Evolutionary conservation across 2,888 invertebrate genomes (phyloP), one percentile per base, ranked within the genome.

Genomic region (Copidosoma aretas): DNA sequence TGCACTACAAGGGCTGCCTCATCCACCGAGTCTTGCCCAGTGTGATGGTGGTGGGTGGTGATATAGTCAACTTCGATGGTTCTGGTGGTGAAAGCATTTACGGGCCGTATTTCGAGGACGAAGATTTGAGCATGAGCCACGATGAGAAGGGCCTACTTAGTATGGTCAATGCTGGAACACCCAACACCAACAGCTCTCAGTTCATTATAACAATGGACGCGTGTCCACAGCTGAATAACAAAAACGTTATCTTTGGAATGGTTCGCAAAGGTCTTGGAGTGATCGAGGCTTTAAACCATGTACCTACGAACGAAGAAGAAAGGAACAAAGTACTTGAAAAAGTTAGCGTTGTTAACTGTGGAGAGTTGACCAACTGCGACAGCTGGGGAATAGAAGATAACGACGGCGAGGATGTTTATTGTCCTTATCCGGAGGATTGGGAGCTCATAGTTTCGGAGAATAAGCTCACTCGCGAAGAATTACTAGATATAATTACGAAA

Each of bases 1-100:
- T 98, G 56, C 93, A 93, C 84, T 98, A 92, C 82, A 94, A 94
- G 84, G 93, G 93, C 60, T 87, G 89, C 14, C 86, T 87, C 66
- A 94, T 98, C 84, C 95, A 95, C 80, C 91, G 88, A 87, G 92
- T 94, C 25, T 88, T 95, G 67, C 89, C 93, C 32, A 91, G 93
- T 75, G 97, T 95, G 84, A 95, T 97, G 91, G 90, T 94, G 76
- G 93, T 93, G 87, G 92, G 94, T 65, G 93, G 93, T 10, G 93
- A 93, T 79, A 88, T 94, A 69, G 86, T 90, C 4, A 88, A 89
- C 80, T 90, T 90, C 51, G 90, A 97, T 86, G 98, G 98, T 0
- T 90, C 91, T 1, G 90, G 93, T 51, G 97, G 98, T 0, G 97
- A 97, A 82, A 97, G 97, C 78, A 97, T 98, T 75, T 98, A 97